phyloP scores from a whole-genome alignment of 2,113 vertebrate genomes.

The Electrona antarctica region DNA sequence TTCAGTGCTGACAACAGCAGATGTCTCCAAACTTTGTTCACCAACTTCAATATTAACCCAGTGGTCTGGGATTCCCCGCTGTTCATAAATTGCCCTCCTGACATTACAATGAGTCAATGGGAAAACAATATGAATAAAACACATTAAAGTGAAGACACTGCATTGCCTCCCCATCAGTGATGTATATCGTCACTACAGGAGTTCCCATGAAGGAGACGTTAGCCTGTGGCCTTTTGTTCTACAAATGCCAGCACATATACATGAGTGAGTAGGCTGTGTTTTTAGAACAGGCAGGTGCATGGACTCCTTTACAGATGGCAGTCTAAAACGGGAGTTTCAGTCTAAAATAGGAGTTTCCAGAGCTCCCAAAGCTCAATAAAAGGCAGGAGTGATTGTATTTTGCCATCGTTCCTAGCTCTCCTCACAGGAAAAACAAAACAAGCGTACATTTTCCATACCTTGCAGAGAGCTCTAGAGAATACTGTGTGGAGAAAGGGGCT shows the following conservation, averaged over 20 bases:
- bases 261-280: conserved; percentile 61
- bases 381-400: conserved; percentile 47
- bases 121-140: neutral
- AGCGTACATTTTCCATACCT: conserved; percentile 13
- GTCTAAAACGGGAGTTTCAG: conserved; percentile 70
- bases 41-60: conserved; percentile 58
- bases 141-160: conserved; percentile 14
- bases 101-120: conserved; percentile 39
- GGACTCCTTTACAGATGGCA: conserved; percentile 62
- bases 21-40: conserved; percentile 67
- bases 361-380: conserved; percentile 44
- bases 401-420: conserved; percentile 41
- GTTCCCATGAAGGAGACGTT: conserved; percentile 25
- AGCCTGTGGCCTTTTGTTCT: conserved; percentile 52
- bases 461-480: conserved; percentile 1
- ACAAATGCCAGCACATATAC: conserved; percentile 46
- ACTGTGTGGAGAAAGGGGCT: conserved; percentile 28
- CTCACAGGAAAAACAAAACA: conserved; percentile 33
- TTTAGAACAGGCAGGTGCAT: conserved; percentile 75
- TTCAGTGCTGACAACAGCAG: conserved; percentile 66
- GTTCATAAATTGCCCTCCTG: conserved; percentile 34
- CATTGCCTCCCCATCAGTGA: conserved; percentile 20
- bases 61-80: conserved; percentile 50
- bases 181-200: conserved; percentile 24
- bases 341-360: conserved; percentile 70